These are phyloP conservation scores for Circaetus gallicus DNA, from an alignment of 2,113 vertebrate species.

Conservation along the genomic window DNA sequence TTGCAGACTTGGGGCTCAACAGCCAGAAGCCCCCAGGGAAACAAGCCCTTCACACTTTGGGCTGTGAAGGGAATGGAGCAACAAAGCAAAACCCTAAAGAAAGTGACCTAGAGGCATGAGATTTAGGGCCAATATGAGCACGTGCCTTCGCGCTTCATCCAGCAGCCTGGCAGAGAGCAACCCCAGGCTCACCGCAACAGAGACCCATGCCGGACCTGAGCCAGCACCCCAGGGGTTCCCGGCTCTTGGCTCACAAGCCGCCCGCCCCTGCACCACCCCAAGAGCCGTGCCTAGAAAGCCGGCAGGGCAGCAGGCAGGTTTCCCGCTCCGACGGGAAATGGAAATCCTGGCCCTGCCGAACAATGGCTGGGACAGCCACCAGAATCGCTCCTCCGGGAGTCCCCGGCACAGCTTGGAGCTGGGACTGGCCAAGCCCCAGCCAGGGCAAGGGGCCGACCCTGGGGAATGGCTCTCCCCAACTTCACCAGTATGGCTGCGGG, in stretches of 20 bases:
- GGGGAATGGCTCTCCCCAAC: rapidly evolving
- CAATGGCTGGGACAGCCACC: neutral
- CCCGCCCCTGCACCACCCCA: rapidly evolving
- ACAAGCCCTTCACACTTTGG: neutral
- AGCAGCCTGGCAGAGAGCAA: neutral
- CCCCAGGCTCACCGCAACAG: neutral
- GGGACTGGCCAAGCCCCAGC: rapidly evolving
- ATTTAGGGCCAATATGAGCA: rapidly evolving
- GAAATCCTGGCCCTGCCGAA: neutral
- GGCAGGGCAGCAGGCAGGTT: neutral
- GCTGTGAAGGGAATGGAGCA: neutral
- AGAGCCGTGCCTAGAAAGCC: neutral
- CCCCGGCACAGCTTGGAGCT: rapidly evolving
- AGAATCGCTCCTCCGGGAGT: neutral
- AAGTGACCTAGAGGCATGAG: rapidly evolving
- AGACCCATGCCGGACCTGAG: neutral
- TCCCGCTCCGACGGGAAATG: neutral
- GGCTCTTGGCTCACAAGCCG: rapidly evolving
- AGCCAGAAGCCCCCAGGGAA: neutral
- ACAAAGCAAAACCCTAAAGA: neutral
- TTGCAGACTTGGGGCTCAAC: neutral
- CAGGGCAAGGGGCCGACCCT: rapidly evolving
- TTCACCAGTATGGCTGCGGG: rapidly evolving
- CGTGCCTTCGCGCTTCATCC: rapidly evolving
- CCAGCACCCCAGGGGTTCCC: neutral